Conservation (phyloP, 2,888 invertebrate genomes). For the Plutella xylostella region DNA sequence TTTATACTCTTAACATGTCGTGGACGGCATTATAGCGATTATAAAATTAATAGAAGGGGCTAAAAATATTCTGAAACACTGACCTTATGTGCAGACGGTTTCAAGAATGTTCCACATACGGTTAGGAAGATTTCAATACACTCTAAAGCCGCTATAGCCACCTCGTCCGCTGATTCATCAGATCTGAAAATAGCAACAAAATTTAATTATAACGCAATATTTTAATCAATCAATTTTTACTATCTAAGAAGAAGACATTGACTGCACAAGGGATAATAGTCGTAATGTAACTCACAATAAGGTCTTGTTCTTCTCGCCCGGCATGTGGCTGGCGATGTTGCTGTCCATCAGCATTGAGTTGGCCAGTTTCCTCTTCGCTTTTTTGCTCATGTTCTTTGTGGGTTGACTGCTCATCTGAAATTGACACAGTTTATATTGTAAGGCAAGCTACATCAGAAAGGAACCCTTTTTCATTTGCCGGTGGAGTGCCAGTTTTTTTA, state of each 20-base stretch:
- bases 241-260: too few species aligned
- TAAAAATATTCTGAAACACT: not conserved
- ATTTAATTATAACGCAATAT: too few species aligned
- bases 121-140: slow-evolving; percentile 44
- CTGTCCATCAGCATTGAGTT: slow-evolving; percentile 46
- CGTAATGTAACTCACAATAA: slow-evolving; percentile 32
- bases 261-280: too few species aligned
- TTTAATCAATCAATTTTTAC: too few species aligned
- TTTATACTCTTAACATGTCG: too few species aligned
- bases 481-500: too few species aligned
- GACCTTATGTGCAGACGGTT: slow-evolving; percentile 48
- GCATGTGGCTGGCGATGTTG: slow-evolving; percentile 37
- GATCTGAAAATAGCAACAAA: slow-evolving; percentile 36
- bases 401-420: slow-evolving; percentile 41
- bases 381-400: slow-evolving; percentile 52
- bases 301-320: slow-evolving; percentile 41
- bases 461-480: too few species aligned
- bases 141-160: slow-evolving; percentile 43
- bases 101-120: slow-evolving; percentile 49
- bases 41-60: too few species aligned
- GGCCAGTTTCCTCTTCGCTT: slow-evolving; percentile 45
- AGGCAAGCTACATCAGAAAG: too few species aligned
- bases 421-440: not conserved
- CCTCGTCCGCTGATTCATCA: slow-evolving; percentile 37
- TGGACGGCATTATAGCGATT: too few species aligned